Evolutionary conservation across 2,113 vertebrate species (phyloP).

Genomic region (Coreoperca whiteheadi): DNA sequence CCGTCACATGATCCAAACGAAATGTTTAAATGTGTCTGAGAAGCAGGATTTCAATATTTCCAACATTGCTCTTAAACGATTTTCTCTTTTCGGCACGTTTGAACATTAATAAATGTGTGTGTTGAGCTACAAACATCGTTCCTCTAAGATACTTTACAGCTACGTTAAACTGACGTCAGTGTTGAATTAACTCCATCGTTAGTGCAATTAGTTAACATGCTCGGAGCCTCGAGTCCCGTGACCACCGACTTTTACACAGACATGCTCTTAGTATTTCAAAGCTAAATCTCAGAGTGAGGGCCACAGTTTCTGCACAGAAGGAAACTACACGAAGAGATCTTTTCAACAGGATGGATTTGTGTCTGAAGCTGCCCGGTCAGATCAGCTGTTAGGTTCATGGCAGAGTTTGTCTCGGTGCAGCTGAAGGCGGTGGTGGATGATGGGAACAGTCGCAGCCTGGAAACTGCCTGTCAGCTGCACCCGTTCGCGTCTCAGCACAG

Average conservation of each 20-base stretch:
- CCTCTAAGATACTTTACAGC: conserved; percentile 66
- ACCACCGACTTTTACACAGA: conserved; percentile 2
- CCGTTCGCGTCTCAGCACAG: neutral
- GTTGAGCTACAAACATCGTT: conserved; percentile 61
- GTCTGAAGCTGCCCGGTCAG: too few species aligned
- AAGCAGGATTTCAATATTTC: conserved; percentile 1
- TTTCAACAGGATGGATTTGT: too few species aligned
- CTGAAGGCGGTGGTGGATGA: conserved; percentile 20
- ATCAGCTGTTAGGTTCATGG: too few species aligned
- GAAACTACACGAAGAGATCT: neutral
- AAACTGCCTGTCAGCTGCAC: conserved; percentile 3
- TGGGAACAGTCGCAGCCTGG: conserved; percentile 33
- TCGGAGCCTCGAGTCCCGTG: conserved; percentile 44
- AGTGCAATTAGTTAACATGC: conserved; percentile 79
- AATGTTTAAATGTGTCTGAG: neutral
- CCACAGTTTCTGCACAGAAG: neutral
- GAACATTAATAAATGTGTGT: conserved; percentile 26
- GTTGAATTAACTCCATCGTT: conserved; percentile 71
- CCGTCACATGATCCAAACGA: conserved; percentile 20
- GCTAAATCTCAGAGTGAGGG: neutral
- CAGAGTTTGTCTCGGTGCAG: neutral
- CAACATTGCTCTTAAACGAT: neutral
- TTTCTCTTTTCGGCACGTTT: neutral
- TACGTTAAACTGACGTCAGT: conserved; percentile 58
- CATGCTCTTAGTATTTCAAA: conserved; percentile 9